Percentiles rank a stretch among this genome's conserved stretches.
phyloP scores from a whole-genome alignment of 2,797 vertebrate species.

The Enteromius argenteus region DNA sequence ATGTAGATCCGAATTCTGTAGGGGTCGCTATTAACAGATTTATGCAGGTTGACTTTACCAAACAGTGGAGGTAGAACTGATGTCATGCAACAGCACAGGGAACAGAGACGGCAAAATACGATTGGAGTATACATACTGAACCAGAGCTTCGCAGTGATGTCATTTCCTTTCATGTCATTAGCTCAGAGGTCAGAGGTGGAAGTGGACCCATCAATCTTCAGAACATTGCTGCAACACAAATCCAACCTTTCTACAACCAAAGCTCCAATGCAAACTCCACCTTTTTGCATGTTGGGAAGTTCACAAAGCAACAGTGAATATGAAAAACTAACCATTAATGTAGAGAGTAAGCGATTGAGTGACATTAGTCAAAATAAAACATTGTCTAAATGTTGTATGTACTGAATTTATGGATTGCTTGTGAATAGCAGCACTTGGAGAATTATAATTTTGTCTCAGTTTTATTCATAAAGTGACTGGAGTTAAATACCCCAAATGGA shows the following conservation, averaged over 20 bases:
- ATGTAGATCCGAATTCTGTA: slow-evolving; percentile 18
- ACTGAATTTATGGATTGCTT: slow-evolving; percentile 2
- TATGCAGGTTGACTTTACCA: slow-evolving; percentile 41
- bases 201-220: slow-evolving; percentile 74
- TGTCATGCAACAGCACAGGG: slow-evolving; percentile 84
- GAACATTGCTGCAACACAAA: slow-evolving; percentile 84
- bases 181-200: slow-evolving; percentile 77
- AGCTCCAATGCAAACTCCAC: slow-evolving; percentile 51
- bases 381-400: neutral
- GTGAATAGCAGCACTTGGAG: neutral
- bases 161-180: slow-evolving; percentile 79
- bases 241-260: slow-evolving; percentile 67
- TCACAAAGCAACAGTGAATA: slow-evolving; percentile 38
- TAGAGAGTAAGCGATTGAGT: neutral
- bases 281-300: neutral
- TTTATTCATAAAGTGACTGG: neutral
- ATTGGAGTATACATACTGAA: slow-evolving; percentile 85
- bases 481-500: neutral
- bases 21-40: slow-evolving; percentile 26
- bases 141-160: slow-evolving; percentile 78
- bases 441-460: neutral
- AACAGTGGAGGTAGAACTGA: slow-evolving; percentile 69
- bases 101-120: slow-evolving; percentile 72
- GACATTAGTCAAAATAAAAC: slow-evolving; percentile 14
- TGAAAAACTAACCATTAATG: slow-evolving; percentile 6